Base-by-base conservation (phyloP, 2,888 invertebrate genomes). In the Conus canariensis region DNA sequence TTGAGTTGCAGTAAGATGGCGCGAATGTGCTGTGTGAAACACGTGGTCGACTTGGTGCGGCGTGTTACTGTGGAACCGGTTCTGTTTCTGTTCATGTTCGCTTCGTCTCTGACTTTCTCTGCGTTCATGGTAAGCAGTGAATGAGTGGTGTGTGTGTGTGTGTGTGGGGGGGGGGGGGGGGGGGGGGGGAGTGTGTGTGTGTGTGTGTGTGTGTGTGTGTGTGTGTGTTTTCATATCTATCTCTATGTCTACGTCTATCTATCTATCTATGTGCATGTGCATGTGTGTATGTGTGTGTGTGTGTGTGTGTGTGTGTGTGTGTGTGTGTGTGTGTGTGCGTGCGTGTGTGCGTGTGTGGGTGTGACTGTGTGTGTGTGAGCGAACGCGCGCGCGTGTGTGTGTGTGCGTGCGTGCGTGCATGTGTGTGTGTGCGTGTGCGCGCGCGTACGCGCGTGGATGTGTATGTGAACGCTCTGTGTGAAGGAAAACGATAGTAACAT, bases 31-130 rank as follows among this genome's bases (percentile, higher is more conserved):
- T 70, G 70, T 22, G 7, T 30, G 9, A 25, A 30, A 45, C 85
- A 10, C n/a, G 60, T 85, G 59, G 59, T 85, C 19, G 8, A 12
- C 5, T 0, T 85, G 10, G 10, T 85, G n/a, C 85, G 85, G 25
- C n/a, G 60, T 7, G 85, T 85, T 60, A 85, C 85, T 25, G 85
- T 85, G 85, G 85, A 85, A 85, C 85, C 85, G 0, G 85, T 85
- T 8, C n/a, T 85, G 59, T 85, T 85, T 9, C 30, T 85, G 45
- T 85, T 85, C 60, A 85, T 85, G 85, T 85, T 85, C 25, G 85
- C 85, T 3, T 85, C 85, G n/a, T 60, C 60, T 12, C 25, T 85
- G 25, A 85, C 85, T 9, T 85, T 85, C 60, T 85, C 85, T 60
- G 85, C 85, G 59, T 85, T 85, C 16, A 22, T 80, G 77, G 77